Percentiles rank a stretch among this genome's conserved stretches.
Evolutionary conservation across 2,113 vertebrate genomes (phyloP).

Genomic region (Anguilla japonica): DNA sequence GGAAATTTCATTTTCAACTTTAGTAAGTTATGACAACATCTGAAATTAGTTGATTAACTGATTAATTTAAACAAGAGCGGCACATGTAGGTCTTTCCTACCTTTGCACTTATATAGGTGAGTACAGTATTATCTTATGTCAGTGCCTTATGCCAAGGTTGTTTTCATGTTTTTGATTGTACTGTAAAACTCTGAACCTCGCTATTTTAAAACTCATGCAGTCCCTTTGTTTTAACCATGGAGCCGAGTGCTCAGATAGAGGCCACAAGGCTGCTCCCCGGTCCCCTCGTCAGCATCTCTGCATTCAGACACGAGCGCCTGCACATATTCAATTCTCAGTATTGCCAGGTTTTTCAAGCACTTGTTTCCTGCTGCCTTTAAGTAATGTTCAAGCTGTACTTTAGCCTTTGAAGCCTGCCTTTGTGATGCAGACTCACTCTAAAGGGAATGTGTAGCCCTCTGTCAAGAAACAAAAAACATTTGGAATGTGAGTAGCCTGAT

Average conservation of each 20-base stretch:
- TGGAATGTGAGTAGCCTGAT: constrained; percentile 1
- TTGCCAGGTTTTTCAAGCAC: background rate
- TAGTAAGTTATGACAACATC: background rate
- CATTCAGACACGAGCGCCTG: background rate
- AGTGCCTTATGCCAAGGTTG: background rate
- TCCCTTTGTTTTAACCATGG: background rate
- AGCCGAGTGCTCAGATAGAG: background rate
- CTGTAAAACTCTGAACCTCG: background rate
- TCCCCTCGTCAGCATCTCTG: background rate
- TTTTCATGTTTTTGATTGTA: background rate
- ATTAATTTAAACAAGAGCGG: background rate
- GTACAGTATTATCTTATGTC: background rate
- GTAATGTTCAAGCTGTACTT: background rate
- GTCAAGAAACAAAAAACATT: background rate
- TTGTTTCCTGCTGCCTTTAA: background rate
- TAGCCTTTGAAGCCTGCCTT: background rate
- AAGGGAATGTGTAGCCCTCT: background rate
- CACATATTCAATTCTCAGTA: background rate
- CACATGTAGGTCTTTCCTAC: background rate
- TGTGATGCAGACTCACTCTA: background rate
- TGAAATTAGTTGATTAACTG: background rate
- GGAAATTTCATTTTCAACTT: background rate
- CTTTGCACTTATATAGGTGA: background rate
- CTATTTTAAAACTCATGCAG: background rate
- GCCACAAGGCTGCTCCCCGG: background rate